These are phyloP conservation scores for Drosophila prostipennis DNA, from an alignment of 2,888 invertebrate species.

Conservation along the genomic window DNA sequence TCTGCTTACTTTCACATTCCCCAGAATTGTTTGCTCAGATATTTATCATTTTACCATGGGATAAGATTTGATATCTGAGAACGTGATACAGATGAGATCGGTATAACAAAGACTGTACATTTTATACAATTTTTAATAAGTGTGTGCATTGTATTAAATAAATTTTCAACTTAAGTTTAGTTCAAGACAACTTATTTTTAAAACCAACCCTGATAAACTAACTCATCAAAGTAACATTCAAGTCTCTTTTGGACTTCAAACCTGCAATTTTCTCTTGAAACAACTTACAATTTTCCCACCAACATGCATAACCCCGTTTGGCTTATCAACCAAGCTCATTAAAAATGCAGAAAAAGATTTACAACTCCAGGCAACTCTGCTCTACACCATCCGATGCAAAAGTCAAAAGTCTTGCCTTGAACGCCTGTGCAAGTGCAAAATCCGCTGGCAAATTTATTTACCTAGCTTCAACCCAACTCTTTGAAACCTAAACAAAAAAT, in stretches of 20 bases:
- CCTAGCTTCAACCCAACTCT: slow-evolving; percentile 20
- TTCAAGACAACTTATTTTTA: no score
- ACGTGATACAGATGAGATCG: slow-evolving; percentile 13
- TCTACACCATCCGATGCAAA: background rate
- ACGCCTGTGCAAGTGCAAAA: slow-evolving; percentile 29
- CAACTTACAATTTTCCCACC: slow-evolving; percentile 6
- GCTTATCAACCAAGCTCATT: slow-evolving; percentile 32
- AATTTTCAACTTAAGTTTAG: no score
- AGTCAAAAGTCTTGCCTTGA: slow-evolving; percentile 28
- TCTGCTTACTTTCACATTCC: slow-evolving; percentile 25
- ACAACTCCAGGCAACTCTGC: slow-evolving; percentile 17
- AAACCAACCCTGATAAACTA: background rate
- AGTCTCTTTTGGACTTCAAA: background rate
- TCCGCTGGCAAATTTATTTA: slow-evolving; percentile 33
- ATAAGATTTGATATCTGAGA: slow-evolving; percentile 18
- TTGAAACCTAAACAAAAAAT: slow-evolving; percentile 15
- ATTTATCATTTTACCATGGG: slow-evolving; percentile 7
- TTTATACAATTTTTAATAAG: no score
- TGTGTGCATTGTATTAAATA: no score
- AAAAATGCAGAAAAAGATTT: slow-evolving; percentile 26
- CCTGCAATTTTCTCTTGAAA: background rate
- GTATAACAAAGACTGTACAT: no score
- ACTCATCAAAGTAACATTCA: background rate
- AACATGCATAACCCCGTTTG: slow-evolving; percentile 11
- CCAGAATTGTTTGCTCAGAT: slow-evolving; percentile 8